Conservation (phyloP, 2,113 vertebrate genomes). For the Calidris pygmaea region DNA sequence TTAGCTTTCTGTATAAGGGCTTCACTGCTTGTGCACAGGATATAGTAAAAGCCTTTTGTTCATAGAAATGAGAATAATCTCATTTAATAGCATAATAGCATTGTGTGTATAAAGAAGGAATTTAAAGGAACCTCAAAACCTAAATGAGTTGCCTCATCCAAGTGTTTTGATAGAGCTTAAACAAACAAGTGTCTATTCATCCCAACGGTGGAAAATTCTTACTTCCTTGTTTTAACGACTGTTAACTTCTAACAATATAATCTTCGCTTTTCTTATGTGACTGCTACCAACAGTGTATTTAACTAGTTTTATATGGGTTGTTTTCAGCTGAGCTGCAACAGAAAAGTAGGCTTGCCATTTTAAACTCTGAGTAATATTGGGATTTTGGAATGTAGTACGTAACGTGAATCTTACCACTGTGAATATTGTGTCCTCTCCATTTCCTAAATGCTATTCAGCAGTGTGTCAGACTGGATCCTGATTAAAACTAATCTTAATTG, state of each 20-base stretch:
- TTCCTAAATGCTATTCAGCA: not conserved
- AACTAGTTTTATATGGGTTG: not conserved
- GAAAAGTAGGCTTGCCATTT: not conserved
- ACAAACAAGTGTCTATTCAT: not conserved
- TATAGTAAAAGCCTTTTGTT: not conserved
- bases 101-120: not conserved
- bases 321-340: not conserved
- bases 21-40: not conserved
- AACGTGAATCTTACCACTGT: not conserved
- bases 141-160: not conserved
- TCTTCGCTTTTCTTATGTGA: not conserved
- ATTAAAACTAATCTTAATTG: not conserved
- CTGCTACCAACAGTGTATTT: not conserved
- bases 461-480: not conserved
- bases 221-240: not conserved
- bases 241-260: not conserved
- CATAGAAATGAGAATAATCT: not conserved
- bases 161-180: not conserved
- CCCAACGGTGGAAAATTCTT: not conserved
- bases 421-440: not conserved
- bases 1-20: not conserved
- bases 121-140: not conserved
- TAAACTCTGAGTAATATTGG: not conserved
- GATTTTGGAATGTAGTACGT: not conserved
- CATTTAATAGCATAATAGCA: too few species aligned